Base-by-base conservation (phyloP, 2,888 invertebrate genomes). In the Halictus ligatus region DNA sequence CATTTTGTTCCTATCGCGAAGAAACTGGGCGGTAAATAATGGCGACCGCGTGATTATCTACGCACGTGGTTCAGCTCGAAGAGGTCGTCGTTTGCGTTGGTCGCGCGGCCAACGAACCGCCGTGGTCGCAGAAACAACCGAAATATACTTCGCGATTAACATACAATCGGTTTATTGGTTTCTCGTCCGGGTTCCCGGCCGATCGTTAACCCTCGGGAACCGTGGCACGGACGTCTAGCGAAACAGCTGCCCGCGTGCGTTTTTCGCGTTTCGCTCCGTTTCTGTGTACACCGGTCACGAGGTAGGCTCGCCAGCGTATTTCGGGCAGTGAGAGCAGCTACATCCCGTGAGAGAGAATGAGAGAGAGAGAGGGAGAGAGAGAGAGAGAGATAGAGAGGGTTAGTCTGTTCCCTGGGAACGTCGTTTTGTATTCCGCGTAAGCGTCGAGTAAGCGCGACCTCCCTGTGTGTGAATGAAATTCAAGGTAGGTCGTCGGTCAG, bases 381-480 rank as follows among this genome's bases (percentile, higher is more conserved):
- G 50, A 50, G 6, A 7, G 54, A 10, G 21, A 54, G 54, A 54
- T 8, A 21, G 54, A 54, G 21, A 54, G 54, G 21, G 54, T 10
- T 8, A n/a, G 54, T 25, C 40, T 75, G 83, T 87, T 88, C 88
- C 90, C 90, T 91, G 91, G 90, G 92, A 92, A 91, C 90, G 87
- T 90, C 86, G 90, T 91, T 93, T 89, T 86, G 92, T 93, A 93
- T 93, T 93, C 93, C 90, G 86, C 84, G 90, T 81, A 80, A 86
- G 91, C 89, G 83, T 82, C 87, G 75, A 60, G 88, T 84, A 43
- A 69, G 67, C 85, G 78, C 89, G 89, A 89, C 92, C 88, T 89
- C 90, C 83, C 64, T 83, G 88, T 88, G 89, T 89, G 91, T 89
- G 92, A 93, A 93, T 92, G 91, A 90, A 92, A 93, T 92, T 92